Conservation (phyloP, 1,140 invertebrate species). For the Whitmania pigra region DNA sequence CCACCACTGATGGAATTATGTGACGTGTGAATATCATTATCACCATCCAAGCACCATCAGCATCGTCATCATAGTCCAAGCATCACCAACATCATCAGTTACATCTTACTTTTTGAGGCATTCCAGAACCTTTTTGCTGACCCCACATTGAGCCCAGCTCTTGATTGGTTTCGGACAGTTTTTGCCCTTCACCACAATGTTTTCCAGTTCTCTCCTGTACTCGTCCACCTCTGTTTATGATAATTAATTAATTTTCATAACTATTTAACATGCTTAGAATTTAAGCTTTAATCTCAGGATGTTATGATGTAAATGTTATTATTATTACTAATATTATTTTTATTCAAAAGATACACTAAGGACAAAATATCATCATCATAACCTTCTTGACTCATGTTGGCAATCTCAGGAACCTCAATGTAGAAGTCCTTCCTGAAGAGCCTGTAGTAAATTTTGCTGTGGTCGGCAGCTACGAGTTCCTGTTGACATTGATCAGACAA, state of each 20-base stretch:
- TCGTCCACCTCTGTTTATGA: slow-evolving; percentile 43
- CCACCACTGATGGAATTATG: too few relatives aligned
- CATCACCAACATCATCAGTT: background rate
- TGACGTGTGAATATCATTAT: too few relatives aligned
- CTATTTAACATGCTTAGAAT: slow-evolving; percentile 11
- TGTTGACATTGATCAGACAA: slow-evolving; percentile 18
- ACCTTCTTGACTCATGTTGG: slow-evolving; percentile 73
- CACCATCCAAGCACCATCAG: too few relatives aligned
- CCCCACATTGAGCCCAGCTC: slow-evolving; percentile 95
- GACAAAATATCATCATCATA: slow-evolving; percentile 12
- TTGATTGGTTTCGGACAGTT: slow-evolving; percentile 87
- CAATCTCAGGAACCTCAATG: slow-evolving; percentile 78
- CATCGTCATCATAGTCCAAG: too few relatives aligned
- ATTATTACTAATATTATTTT: background rate
- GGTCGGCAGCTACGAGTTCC: slow-evolving; percentile 48
- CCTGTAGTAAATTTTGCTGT: slow-evolving; percentile 54
- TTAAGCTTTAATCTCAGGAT: too few relatives aligned
- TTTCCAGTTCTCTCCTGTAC: slow-evolving; percentile 59
- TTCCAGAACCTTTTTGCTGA: slow-evolving; percentile 89
- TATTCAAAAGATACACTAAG: background rate
- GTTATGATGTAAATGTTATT: background rate
- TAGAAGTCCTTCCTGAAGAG: slow-evolving; percentile 91
- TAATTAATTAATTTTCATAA: background rate
- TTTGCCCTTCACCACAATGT: slow-evolving; percentile 55
- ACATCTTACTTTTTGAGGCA: slow-evolving; percentile 63